Percentiles rank a stretch among this genome's conserved stretches.
Evolutionary conservation across 2,797 vertebrate species (phyloP).

Genomic region (Scarus forsteni): DNA sequence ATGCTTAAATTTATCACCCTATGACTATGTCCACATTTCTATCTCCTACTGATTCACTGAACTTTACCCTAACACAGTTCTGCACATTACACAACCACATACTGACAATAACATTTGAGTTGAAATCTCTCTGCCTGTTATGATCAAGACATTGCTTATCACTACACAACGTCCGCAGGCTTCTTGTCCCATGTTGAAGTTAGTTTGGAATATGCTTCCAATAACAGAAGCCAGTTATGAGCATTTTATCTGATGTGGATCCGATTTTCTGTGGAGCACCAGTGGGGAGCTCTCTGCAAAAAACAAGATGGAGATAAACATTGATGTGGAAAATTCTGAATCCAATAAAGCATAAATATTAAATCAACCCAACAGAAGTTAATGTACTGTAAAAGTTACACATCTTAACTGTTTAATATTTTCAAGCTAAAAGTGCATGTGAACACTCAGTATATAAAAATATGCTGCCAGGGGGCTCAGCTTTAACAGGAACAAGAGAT

Average conservation of each 20-base stretch:
- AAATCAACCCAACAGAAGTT: no score
- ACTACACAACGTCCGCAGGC: neutral
- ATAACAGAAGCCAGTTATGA: neutral
- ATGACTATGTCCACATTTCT: neutral
- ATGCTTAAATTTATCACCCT: neutral
- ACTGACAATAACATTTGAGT: neutral
- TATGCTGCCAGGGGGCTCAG: no score
- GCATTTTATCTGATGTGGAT: neutral
- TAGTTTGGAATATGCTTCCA: slow-evolving; percentile 7
- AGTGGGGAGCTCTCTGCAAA: neutral
- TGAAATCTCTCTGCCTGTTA: neutral
- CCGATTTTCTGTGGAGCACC: neutral
- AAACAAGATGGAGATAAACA: no score
- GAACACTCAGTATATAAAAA: no score
- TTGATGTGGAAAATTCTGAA: no score
- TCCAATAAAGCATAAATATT: no score
- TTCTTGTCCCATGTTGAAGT: neutral
- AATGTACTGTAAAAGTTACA: neutral
- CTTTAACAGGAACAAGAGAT: no score
- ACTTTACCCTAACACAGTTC: neutral
- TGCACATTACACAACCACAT: neutral
- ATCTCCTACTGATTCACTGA: neutral
- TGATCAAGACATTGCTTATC: neutral
- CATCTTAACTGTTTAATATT: no score
- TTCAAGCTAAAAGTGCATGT: no score